Conservation (phyloP, 2,888 invertebrate species). For the Isoperla grammatica region DNA sequence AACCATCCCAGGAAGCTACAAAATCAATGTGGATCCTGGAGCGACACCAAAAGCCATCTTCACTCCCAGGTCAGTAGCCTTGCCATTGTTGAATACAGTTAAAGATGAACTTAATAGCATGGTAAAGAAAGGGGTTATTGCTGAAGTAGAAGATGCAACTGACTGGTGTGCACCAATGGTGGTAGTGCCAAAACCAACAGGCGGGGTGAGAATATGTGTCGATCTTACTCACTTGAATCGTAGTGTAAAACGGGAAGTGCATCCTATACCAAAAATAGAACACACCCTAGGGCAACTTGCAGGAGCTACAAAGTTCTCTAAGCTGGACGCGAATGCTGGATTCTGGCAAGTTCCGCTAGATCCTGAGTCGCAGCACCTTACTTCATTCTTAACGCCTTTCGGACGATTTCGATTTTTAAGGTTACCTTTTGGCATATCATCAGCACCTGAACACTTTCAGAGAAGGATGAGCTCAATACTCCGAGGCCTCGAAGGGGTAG, state of each 20-base stretch:
- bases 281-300: conserved; percentile 31
- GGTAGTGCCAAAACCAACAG: conserved; percentile 34
- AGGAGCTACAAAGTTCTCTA: conserved; percentile 33
- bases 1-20: conserved; percentile 25
- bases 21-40: conserved; percentile 33
- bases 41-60: conserved; percentile 35
- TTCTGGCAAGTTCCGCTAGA: conserved; percentile 34
- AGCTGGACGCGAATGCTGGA: conserved; percentile 33
- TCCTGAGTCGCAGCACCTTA: conserved; percentile 9
- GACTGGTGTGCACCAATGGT: conserved; percentile 41
- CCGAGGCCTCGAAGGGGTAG: not conserved
- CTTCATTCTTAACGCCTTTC: conserved; percentile 33
- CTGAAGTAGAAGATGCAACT: conserved; percentile 35
- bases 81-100: conserved; percentile 32
- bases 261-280: conserved; percentile 29
- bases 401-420: conserved; percentile 30
- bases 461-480: conserved; percentile 27
- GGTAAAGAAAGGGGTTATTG: conserved; percentile 35
- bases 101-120: conserved; percentile 36
- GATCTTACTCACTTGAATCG: conserved; percentile 36
- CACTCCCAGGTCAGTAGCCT: conserved; percentile 33
- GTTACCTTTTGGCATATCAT: conserved; percentile 28
- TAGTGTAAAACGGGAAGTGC: conserved; percentile 26
- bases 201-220: conserved; percentile 34
- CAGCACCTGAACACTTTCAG: conserved; percentile 25